phyloP scores from a whole-genome alignment of 35 echinoderm and acorn worm genomes.

The Lytechinus variegatus region DNA sequence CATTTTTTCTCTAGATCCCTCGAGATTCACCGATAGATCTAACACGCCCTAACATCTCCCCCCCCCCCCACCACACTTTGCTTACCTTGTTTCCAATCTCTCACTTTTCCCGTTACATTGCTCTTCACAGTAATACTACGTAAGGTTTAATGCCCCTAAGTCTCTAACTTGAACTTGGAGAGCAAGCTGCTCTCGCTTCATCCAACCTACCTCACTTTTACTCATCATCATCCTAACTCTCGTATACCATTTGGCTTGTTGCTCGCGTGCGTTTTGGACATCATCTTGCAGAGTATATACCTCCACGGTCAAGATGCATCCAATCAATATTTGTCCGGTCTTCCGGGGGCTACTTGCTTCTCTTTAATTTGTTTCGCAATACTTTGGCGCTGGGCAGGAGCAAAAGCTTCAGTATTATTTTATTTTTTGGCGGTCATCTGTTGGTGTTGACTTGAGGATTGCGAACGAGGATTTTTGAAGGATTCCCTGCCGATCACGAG shows the following conservation, averaged over 20 bases:
- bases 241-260: not conserved
- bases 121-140: not conserved
- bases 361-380: not conserved
- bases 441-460: not conserved
- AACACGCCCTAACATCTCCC: not conserved
- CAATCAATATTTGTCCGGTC: not conserved
- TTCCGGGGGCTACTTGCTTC: not conserved
- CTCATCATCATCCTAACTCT: not conserved
- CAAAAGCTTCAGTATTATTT: not conserved
- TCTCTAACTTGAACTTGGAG: not conserved
- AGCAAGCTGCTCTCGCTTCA: not conserved
- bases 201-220: not conserved
- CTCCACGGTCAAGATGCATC: not conserved
- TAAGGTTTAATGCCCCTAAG: not conserved
- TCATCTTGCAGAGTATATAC: not conserved
- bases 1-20: not conserved
- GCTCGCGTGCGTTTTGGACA: not conserved
- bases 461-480: not conserved
- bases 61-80: no score
- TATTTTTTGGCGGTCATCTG: not conserved
- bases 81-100: not conserved
- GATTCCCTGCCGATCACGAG: not conserved
- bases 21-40: not conserved
- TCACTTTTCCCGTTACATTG: not conserved
- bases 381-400: not conserved